Percentiles rank a stretch among this genome's conserved stretches.
These are phyloP conservation scores for Micropoecilia bifurca DNA, from an alignment of 2,797 vertebrate genomes.

Conservation along the genomic window DNA sequence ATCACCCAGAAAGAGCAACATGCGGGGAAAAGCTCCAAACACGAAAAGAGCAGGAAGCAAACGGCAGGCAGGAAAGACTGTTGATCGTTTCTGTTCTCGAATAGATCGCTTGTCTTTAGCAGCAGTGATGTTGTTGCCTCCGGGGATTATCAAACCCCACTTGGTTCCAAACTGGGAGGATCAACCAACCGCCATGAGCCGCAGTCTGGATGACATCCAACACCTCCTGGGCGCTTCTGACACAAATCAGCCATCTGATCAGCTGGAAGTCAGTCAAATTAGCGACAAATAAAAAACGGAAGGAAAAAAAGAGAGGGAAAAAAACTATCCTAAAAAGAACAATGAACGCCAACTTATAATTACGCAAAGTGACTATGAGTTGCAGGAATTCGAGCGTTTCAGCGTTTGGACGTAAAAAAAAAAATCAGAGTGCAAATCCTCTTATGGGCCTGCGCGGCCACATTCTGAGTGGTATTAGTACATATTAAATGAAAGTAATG, in stretches of 20 bases:
- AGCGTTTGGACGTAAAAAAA: neutral
- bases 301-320: neutral
- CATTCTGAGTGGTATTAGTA: neutral
- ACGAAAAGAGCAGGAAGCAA: neutral
- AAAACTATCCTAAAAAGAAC: neutral
- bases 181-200: constrained; percentile 44
- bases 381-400: neutral
- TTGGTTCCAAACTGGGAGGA: constrained; percentile 36
- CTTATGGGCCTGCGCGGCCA: neutral
- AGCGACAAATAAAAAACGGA: neutral
- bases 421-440: neutral
- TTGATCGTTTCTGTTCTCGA: neutral
- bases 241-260: constrained; percentile 65
- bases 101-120: neutral
- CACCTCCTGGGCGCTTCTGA: constrained; percentile 54
- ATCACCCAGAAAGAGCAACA: neutral
- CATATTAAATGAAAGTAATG: constrained; percentile 26
- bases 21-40: neutral
- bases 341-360: constrained; percentile 1
- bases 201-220: constrained; percentile 68
- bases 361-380: neutral
- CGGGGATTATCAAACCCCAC: constrained; percentile 22
- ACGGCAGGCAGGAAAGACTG: neutral
- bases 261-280: constrained; percentile 40
- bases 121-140: constrained; percentile 7